phyloP scores from a whole-genome alignment of 2,888 invertebrate species.

The Tetragonisca angustula region DNA sequence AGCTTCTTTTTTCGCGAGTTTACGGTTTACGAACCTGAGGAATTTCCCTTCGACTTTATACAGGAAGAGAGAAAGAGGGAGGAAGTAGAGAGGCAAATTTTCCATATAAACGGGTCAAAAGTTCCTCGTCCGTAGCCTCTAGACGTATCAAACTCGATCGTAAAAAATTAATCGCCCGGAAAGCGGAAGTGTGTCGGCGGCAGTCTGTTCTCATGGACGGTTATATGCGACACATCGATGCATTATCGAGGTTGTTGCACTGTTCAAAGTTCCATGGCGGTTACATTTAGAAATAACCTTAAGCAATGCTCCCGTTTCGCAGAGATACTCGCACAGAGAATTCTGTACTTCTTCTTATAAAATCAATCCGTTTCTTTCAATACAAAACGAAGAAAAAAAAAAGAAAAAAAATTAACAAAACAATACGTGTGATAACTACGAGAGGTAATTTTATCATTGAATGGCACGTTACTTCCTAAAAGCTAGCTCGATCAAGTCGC shows the following conservation, averaged over 20 bases:
- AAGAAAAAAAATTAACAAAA: too few species aligned
- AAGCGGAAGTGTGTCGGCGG: constrained; percentile 54
- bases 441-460: too few species aligned
- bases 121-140: constrained; percentile 34
- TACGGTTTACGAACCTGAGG: not conserved
- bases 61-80: not conserved
- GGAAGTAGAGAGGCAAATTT: constrained; percentile 15
- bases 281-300: constrained; percentile 21
- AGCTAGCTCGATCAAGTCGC: too few species aligned
- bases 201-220: constrained; percentile 33
- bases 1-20: constrained; percentile 2
- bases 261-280: constrained; percentile 7
- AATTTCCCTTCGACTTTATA: not conserved
- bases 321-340: not conserved
- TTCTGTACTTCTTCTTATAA: too few species aligned
- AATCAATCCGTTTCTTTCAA: too few species aligned
- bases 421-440: too few species aligned
- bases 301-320: not conserved
- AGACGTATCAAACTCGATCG: constrained; percentile 51
- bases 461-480: too few species aligned
- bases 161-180: constrained; percentile 64
- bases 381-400: too few species aligned
- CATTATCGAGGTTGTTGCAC: constrained; percentile 59
- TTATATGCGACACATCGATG: constrained; percentile 40
- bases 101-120: constrained; percentile 50